Evolutionary conservation across 2,113 vertebrate genomes (phyloP).

Genomic region (Psittacus erithacus): DNA sequence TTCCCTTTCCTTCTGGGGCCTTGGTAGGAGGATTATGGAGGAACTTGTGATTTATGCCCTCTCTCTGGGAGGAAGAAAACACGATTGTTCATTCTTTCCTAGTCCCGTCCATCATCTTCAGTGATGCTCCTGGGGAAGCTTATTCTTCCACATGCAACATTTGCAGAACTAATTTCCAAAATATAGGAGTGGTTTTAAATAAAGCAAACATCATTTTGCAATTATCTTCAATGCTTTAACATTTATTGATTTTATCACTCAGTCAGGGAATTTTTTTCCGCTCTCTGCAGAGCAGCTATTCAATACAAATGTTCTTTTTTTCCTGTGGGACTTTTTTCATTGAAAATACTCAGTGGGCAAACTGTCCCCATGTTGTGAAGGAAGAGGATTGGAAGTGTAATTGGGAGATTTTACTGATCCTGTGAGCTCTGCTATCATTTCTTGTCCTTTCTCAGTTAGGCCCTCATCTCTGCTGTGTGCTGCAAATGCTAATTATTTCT

Average conservation of each 20-base stretch:
- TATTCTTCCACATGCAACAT: constrained; percentile 19
- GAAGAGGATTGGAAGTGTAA: neutral
- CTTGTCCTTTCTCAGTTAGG: neutral
- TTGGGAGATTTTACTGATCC: neutral
- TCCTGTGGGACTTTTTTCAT: neutral
- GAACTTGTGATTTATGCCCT: constrained; percentile 51
- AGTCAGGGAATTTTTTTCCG: neutral
- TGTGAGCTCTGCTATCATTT: neutral
- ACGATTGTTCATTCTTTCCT: constrained; percentile 23
- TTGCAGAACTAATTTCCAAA: constrained; percentile 49
- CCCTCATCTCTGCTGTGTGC: neutral
- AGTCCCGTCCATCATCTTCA: constrained; percentile 7
- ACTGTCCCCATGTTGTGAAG: neutral
- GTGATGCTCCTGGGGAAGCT: constrained; percentile 28
- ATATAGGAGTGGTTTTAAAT: neutral
- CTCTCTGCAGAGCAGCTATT: neutral
- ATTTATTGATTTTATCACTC: constrained; percentile 27
- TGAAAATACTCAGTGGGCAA: neutral
- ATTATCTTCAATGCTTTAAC: neutral
- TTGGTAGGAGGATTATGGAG: constrained; percentile 47
- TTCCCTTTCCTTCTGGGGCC: constrained; percentile 17
- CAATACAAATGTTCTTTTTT: neutral
- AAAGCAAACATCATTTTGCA: constrained; percentile 20
- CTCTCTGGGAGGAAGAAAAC: constrained; percentile 44
- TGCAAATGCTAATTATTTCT: neutral